Base-by-base conservation (phyloP, 2,113 vertebrate species). In the Callopanchax toddi region DNA sequence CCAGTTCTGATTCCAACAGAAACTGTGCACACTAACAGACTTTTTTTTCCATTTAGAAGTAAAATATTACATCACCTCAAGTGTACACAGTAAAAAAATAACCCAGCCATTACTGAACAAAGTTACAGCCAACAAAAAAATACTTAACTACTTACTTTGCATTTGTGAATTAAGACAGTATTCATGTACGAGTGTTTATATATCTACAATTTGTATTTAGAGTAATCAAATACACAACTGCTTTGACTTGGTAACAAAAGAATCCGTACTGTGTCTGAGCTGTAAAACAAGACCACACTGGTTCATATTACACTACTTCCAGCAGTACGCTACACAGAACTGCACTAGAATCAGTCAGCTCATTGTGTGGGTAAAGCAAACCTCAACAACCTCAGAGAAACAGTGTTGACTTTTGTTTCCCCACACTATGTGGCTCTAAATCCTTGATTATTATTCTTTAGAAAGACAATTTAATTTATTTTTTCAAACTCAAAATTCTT, bases 291-390 rank as follows among this genome's bases (percentile, higher is more conserved):
- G 46, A 70, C 74, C 34, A 71, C 37, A 62, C 39, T 46, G 6
- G 59, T 23, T 86, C 66, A 71, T n/a, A 57, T 83, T 87, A 71
- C 74, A 72, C 57, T 57, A 60, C 51, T 36, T 29, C 45, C 34
- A 13, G 56, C 62, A 48, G 70, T 8, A 65, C 13, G 48, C 81
- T 78, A 67, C 73, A 60, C 17, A 37, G 59, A 52, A 42, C 42
- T 13, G 48, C 18, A 70, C 10, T 6, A 17, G 54, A 55, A 46
- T 34, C 57, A 22, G 18, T 16, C 54, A 18, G 10, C 25, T 62
- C 29, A 39, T 66, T 67, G 66, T 54, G 32, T 34, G 56, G 54
- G 51, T 42, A 64, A 70, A 32, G 52, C 18, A 59, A 74, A 55
- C 29, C 45, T 25, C 13, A 48, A 62, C 2, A 56, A 62, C 22